phyloP scores from a whole-genome alignment of 1,140 invertebrate genomes.

The Lordiphosa clarofinis region DNA sequence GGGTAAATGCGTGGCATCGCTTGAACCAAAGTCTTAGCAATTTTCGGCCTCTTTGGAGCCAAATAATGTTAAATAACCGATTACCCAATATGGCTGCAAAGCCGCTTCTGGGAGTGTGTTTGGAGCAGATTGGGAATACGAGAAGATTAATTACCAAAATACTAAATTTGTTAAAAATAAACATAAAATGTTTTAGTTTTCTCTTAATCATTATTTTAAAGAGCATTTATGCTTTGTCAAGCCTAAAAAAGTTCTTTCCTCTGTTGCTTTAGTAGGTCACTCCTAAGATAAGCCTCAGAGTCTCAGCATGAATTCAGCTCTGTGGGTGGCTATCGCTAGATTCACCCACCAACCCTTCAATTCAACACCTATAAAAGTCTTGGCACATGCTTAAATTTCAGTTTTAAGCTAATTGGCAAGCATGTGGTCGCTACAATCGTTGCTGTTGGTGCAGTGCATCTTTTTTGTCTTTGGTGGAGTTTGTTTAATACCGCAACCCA shows the following conservation, averaged over 20 bases:
- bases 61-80: no score
- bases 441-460: slow-evolving; percentile 44
- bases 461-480: slow-evolving; percentile 44
- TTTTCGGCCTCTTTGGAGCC: no score
- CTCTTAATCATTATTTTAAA: neutral
- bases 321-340: slow-evolving; percentile 41
- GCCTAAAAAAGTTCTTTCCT: neutral
- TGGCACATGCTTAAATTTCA: no score
- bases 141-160: no score
- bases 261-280: slow-evolving; percentile 13
- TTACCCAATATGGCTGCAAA: no score
- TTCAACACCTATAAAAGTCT: no score
- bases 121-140: no score
- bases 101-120: no score
- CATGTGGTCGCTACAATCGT: slow-evolving; percentile 43
- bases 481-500: slow-evolving; percentile 60
- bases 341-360: neutral
- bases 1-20: no score
- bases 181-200: no score
- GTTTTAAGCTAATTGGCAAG: neutral
- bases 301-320: slow-evolving; percentile 34
- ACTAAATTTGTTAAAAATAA: no score
- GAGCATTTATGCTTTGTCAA: neutral
- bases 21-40: no score
- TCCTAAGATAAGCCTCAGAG: slow-evolving; percentile 16